These are phyloP conservation scores for Ammodytes dubius DNA, from an alignment of 2,113 vertebrate genomes.

Conservation along the genomic window DNA sequence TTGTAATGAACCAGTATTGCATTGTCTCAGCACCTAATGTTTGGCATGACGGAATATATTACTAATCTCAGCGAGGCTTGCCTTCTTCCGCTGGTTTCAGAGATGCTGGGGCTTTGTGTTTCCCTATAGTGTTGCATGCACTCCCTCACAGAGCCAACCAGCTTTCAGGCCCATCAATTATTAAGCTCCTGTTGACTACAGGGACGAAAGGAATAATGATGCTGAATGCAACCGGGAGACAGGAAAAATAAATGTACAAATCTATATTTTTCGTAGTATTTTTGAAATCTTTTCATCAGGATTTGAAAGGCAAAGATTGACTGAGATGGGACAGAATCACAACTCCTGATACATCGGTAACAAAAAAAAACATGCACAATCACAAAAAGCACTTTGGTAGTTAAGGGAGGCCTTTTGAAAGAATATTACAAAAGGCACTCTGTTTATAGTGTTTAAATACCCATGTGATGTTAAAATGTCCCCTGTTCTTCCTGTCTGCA, in stretches of 20 bases:
- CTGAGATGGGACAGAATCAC: conserved; percentile 26
- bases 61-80: conserved; percentile 54
- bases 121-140: conserved; percentile 37
- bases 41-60: conserved; percentile 53
- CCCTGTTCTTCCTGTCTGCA: conserved; percentile 13
- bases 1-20: conserved; percentile 64
- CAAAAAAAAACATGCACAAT: conserved; percentile 3
- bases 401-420: conserved; percentile 38
- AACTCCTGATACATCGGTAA: background rate
- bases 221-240: conserved; percentile 61
- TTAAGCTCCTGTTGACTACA: conserved; percentile 62
- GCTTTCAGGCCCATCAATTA: conserved; percentile 78
- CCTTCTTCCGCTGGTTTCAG: conserved; percentile 51
- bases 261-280: background rate
- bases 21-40: conserved; percentile 68
- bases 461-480: conserved; percentile 59
- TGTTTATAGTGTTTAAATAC: conserved; percentile 60
- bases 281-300: conserved; percentile 23
- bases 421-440: conserved; percentile 49
- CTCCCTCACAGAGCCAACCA: conserved; percentile 58
- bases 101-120: conserved; percentile 51
- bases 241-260: conserved; percentile 34
- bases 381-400: conserved; percentile 43
- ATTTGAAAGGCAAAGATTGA: conserved; percentile 15
- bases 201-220: conserved; percentile 66